Base-by-base conservation (phyloP, 2,797 vertebrate species). In the Echiichthys vipera region DNA sequence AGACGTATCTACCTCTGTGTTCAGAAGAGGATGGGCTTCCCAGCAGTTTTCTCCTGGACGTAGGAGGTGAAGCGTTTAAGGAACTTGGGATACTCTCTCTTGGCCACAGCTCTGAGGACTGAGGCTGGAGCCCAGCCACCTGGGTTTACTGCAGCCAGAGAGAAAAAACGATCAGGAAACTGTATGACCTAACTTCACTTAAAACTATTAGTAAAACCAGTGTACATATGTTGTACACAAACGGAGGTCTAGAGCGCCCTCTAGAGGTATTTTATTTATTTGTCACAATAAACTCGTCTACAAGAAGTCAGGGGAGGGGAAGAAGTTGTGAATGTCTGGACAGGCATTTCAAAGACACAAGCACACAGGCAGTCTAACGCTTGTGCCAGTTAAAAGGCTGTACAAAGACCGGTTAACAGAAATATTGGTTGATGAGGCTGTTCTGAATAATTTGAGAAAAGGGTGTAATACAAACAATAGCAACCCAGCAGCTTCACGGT, bases 51-150 rank as follows among this genome's bases (percentile, higher is more conserved):
- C 65, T 99, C 98, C 91, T 98, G 97, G 69, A 99, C 98, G 0
- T 98, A 99, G 2, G 96, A 95, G 62, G 97, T 99, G 88, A 99
- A 99, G 74, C 98, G 97, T 84, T 98, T 99, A 49, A 99, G 93
- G 89, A 99, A 99, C 89, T 99, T 99, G 65, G 98, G 98, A 83
- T 99, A 99, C 70, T 99, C 98, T 85, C 98, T 93, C 89, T 96
- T 98, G 55, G 98, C 98, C 85, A 99, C 97, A 9, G 98, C 97
- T 82, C 97, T 91, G 74, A 99, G 95, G 77, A 99, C 98, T 6
- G 98, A 99, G 1, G 98, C 98, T 67, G 98, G 98, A 6, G 98
- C 98, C 98, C 98, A 99, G 81, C 98, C 98, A 68, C 98, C 98
- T 0, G 98, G 92, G 65, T 93, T 93, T 46, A 93, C 92, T 93